phyloP scores from a whole-genome alignment of 2,888 invertebrate genomes.

The Perizoma flavofasciatum region DNA sequence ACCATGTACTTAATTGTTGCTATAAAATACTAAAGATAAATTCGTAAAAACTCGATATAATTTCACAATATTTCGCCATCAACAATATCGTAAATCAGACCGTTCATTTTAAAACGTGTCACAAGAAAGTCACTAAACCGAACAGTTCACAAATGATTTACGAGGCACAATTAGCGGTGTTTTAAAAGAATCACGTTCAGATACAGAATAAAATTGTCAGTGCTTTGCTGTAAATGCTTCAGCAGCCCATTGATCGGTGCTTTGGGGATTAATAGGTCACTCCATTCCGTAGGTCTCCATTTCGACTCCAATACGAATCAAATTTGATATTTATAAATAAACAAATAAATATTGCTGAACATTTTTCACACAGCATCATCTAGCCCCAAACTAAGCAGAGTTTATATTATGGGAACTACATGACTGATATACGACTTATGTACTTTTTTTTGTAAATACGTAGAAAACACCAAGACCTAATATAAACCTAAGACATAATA shows the following conservation, averaged over 20 bases:
- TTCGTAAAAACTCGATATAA: conserved; percentile 16
- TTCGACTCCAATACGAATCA: too few relatives aligned
- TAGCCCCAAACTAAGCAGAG: too few relatives aligned
- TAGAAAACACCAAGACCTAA: too few relatives aligned
- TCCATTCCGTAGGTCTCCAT: too few relatives aligned
- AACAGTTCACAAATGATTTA: conserved; percentile 49
- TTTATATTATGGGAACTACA: too few relatives aligned
- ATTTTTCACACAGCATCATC: too few relatives aligned
- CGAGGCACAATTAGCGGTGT: conserved; percentile 64
- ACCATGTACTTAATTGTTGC: too few relatives aligned
- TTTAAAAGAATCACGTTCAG: conserved; percentile 65
- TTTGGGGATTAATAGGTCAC: neutral
- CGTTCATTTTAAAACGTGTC: conserved; percentile 42
- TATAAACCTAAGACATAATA: too few relatives aligned
- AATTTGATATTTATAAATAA: too few relatives aligned
- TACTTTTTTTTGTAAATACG: too few relatives aligned
- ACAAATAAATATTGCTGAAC: too few relatives aligned
- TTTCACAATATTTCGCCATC: conserved; percentile 28
- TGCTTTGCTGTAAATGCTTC: conserved; percentile 63
- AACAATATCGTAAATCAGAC: conserved; percentile 31
- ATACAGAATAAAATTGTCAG: conserved; percentile 60
- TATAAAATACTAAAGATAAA: neutral
- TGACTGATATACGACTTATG: too few relatives aligned
- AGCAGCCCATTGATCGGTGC: conserved; percentile 35
- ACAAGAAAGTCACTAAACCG: conserved; percentile 47